Evolutionary conservation across 2,113 vertebrate genomes (phyloP).

Genomic region (Dipodomys stephensi): DNA sequence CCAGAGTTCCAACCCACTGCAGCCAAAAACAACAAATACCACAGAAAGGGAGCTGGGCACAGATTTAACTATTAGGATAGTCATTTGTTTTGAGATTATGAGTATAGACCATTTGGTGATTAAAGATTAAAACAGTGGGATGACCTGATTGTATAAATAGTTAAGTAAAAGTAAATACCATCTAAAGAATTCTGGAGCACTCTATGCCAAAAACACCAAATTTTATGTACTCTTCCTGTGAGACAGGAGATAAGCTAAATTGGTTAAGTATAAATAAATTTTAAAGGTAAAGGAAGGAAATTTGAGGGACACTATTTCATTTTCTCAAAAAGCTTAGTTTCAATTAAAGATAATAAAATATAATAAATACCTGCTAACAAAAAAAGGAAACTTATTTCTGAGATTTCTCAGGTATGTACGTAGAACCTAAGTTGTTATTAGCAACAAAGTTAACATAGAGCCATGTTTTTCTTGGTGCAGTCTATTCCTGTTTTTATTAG

Average conservation of each 20-base stretch:
- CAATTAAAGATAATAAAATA: too few species aligned
- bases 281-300: conserved; percentile 22
- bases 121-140: not conserved
- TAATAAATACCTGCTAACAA: too few species aligned
- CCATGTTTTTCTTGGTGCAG: not conserved
- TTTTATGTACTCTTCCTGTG: not conserved
- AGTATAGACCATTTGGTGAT: conserved; percentile 27
- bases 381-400: not conserved
- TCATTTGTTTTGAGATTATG: not conserved
- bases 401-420: not conserved
- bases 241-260: conserved; percentile 3
- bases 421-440: not conserved
- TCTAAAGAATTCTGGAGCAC: conserved; percentile 1
- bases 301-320: not conserved
- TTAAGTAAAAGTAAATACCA: conserved; percentile 38
- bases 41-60: too few species aligned
- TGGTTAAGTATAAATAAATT: not conserved
- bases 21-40: too few species aligned
- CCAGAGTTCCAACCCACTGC: too few species aligned
- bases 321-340: conserved; percentile 19
- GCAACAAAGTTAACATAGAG: not conserved
- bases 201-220: not conserved
- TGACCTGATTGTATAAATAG: not conserved
- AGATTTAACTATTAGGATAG: conserved; percentile 1
- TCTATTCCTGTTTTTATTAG: not conserved